Evolutionary conservation across 2,113 vertebrate species (phyloP), one percentile per base, ranked within the genome.

Genomic region (Bujurquina vittata): DNA sequence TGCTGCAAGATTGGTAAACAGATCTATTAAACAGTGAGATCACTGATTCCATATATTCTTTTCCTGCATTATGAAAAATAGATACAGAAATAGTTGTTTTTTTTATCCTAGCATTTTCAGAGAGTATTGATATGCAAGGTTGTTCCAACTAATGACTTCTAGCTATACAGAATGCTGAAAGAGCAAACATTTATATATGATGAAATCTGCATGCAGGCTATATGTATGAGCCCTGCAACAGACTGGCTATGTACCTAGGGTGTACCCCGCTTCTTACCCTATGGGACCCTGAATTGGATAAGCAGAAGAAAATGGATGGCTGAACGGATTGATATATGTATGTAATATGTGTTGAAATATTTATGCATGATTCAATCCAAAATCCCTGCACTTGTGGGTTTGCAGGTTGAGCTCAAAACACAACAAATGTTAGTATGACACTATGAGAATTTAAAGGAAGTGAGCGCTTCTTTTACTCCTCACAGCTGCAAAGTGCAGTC

Each of bases 301-400:
- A 35, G 7, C 33, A 35, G 33, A 35, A 35, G 33, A 35, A 35
- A 10, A 40, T 40, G 37, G 10, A 40, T 11, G 37, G 37, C 57
- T 60, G 62, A 72, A 75, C 58, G 33, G 33, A 35, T 35, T 35
- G 20, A 77, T 37, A 56, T 49, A 65, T 52, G 65, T 65, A 80
- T 10, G 14, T 62, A 75, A 79, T 82, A 55, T 46, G 26, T 79
- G n/a, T 76, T 84, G 1, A 86, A 84, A 88, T 88, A 86, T 88
- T 87, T 2, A 89, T 75, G 43, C 57, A 29, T 29, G 56, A 87
- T 80, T 81, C 59, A 29, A 12, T 31, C 22, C 23, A 26, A 20
- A 29, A 79, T 75, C 62, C 3, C 18, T 40, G 37, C 37, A 55
- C 1, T 26, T 43, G 40, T 60, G 79, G 46, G 61, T 79, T 82